Conservation (phyloP, 2,797 vertebrate species). For the Anableps anableps region DNA sequence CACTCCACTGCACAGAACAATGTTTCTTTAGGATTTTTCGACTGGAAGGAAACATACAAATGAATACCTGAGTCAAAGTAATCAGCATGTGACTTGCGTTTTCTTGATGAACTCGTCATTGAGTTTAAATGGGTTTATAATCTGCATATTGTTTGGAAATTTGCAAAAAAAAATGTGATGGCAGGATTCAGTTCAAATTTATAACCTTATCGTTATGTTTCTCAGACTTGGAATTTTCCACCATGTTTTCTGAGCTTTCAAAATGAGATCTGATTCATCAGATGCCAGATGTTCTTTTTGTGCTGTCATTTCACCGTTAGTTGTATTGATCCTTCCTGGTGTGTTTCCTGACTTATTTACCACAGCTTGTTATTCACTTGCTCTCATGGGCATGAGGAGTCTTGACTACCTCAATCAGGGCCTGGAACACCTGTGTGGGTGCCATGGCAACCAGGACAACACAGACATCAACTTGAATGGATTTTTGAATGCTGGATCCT, state of each 20-base stretch:
- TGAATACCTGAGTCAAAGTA: not conserved
- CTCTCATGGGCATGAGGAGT: conserved; percentile 38
- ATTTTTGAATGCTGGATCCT: conserved; percentile 8
- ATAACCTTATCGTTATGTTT: not conserved
- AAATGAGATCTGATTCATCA: conserved; percentile 27
- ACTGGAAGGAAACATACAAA: not conserved
- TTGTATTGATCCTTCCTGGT: conserved; percentile 56
- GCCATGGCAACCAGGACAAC: conserved; percentile 60
- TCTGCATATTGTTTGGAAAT: not conserved
- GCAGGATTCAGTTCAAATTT: not conserved
- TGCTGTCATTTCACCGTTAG: conserved; percentile 45
- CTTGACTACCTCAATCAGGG: conserved; percentile 25
- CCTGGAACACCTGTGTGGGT: conserved; percentile 35
- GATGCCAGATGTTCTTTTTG: conserved; percentile 51
- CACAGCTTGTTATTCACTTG: conserved; percentile 62
- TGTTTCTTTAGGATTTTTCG: not conserved
- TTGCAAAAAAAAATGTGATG: not conserved
- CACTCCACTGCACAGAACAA: not conserved
- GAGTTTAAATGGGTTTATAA: not conserved
- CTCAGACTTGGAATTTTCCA: not conserved
- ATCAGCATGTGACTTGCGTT: not conserved
- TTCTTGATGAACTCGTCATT: not conserved
- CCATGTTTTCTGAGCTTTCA: conserved; percentile 1
- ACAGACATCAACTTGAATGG: not conserved
- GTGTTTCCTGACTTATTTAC: conserved; percentile 38